Conservation (phyloP, 2,797 vertebrate species). For the Thalassophryne amazonica region DNA sequence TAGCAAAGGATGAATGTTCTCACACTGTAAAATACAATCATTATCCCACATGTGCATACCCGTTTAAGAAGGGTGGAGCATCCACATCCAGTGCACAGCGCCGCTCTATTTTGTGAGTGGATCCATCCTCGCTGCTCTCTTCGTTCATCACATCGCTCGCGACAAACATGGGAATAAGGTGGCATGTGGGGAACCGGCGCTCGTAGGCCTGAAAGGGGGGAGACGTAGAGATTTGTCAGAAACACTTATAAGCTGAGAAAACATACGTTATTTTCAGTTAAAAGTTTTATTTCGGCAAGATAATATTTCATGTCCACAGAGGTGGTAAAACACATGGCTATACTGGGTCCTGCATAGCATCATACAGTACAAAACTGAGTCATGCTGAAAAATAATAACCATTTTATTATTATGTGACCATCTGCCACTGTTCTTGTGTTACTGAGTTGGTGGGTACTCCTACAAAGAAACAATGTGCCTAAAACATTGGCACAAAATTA, state of each 20-base stretch:
- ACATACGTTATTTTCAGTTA: slow-evolving; percentile 1
- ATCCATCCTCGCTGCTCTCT: slow-evolving; percentile 85
- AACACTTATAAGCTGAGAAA: neutral
- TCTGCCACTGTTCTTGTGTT: no score
- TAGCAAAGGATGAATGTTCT: no score
- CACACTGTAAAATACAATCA: no score
- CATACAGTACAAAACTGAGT: no score
- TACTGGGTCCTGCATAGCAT: neutral
- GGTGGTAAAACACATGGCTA: no score
- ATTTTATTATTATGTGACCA: no score
- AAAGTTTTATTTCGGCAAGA: neutral
- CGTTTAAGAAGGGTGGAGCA: slow-evolving; percentile 91
- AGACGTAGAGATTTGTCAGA: neutral
- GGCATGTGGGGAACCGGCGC: slow-evolving; percentile 93
- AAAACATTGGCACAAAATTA: neutral
- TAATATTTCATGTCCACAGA: no score
- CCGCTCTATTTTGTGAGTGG: slow-evolving; percentile 82
- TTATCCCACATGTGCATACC: no score
- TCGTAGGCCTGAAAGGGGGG: slow-evolving; percentile 87
- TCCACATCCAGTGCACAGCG: slow-evolving; percentile 97
- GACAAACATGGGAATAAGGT: slow-evolving; percentile 97
- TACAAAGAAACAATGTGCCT: no score
- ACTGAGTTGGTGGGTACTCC: no score
- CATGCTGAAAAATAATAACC: no score
- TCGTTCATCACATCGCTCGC: slow-evolving; percentile 89